phyloP scores from a whole-genome alignment of 2,797 vertebrate genomes.

The Benthosema pterotum region DNA sequence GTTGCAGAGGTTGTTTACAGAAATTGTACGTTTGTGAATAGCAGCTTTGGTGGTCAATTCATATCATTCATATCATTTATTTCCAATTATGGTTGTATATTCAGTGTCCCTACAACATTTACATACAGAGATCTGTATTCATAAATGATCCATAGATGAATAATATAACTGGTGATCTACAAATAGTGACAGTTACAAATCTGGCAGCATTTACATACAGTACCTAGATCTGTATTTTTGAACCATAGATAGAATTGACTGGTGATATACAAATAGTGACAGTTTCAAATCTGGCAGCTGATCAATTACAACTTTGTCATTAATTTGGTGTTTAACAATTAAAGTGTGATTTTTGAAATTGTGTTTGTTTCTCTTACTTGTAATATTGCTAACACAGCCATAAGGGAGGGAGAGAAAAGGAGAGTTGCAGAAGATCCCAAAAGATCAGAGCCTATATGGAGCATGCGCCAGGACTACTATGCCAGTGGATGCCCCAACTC shows the following conservation, averaged over 20 bases:
- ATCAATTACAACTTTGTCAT: constrained; percentile 46
- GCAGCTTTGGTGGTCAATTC: constrained; percentile 4
- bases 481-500: too few species aligned
- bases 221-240: constrained; percentile 26
- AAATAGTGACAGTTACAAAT: constrained; percentile 44
- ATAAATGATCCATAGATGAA: constrained; percentile 23
- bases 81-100: constrained; percentile 33
- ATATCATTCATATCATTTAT: constrained; percentile 16
- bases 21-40: background rate
- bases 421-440: too few species aligned
- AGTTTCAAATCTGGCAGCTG: constrained; percentile 74
- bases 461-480: too few species aligned
- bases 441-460: too few species aligned
- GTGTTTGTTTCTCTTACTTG: constrained; percentile 2
- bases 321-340: constrained; percentile 54
- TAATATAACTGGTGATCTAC: constrained; percentile 31
- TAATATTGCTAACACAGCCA: background rate
- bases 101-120: constrained; percentile 39
- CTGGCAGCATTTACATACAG: constrained; percentile 66
- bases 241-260: constrained; percentile 20
- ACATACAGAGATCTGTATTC: constrained; percentile 18
- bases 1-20: constrained; percentile 18
- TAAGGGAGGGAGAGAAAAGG: too few species aligned
- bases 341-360: constrained; percentile 57
- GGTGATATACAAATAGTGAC: constrained; percentile 34